Base-by-base conservation (phyloP, 2,797 vertebrate species). In the Chromis chromis region DNA sequence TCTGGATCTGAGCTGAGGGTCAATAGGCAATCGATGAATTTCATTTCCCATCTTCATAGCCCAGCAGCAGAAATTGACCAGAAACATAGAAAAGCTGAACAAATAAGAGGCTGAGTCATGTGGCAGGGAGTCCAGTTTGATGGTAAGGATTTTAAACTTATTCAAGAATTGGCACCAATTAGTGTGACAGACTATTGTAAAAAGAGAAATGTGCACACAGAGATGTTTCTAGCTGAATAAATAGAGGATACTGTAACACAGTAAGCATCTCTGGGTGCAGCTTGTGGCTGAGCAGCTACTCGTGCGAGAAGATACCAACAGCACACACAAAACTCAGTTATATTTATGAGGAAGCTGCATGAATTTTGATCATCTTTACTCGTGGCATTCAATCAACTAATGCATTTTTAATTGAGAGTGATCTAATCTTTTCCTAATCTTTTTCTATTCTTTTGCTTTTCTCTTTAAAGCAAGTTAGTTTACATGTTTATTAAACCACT, bases 11-110 rank as follows among this genome's bases (percentile, higher is more conserved):
- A 36, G 56, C 40, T 55, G 2, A 4, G 44, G 83, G 88, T 90
- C 85, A 82, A 78, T 67, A 75, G 54, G 44, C 62, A 84, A 90
- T 90, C 80, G n/a, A 89, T 93, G 57, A 65, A 85, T 64, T 86
- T 87, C 19, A 90, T 92, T 90, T 88, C 70, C 67, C 54, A 39
- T 67, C 73, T 73, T 77, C 66, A 86, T 49, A 36, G 44, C 63
- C 73, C 66, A 76, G 73, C n/a, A 76, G 82, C 31, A 64, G 56
- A 74, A 84, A 77, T 53, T 40, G 48, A 86, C 55, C 68, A 73
- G 22, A 68, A 65, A 80, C 56, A 81, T 22, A 10, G 56, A 81
- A 65, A 33, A 55, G 53, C 4, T 42, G n/a, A 69, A 17, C 16
- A 48, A 49, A 49, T 49, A 21, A 25, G 0, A 27, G 39, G 25